Base-by-base conservation (phyloP, 2,888 invertebrate genomes). In the Perdita meconis region DNA sequence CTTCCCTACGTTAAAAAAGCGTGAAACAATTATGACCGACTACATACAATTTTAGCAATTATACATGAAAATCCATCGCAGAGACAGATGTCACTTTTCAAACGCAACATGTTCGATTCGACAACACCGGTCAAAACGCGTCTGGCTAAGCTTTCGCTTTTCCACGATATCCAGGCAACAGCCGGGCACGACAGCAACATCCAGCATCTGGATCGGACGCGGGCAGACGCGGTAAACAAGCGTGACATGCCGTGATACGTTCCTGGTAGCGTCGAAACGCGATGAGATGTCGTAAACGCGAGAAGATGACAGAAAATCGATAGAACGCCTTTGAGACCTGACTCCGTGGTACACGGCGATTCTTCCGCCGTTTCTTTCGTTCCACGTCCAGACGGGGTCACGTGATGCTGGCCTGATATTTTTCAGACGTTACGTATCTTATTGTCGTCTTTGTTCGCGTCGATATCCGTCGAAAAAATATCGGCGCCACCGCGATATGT, bases 291-390 rank as follows among this genome's bases (percentile, higher is more conserved):
- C 91, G 92, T 92, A 91, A 92, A 91, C 86, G 89, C 85, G 86
- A 90, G 87, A 90, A 91, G 90, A 89, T 91, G 92, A 92, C 92
- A 89, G 91, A 86, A 89, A 92, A 91, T 92, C 92, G 86, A 92
- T 91, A 78, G 60, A 74, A 50, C 76, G 30, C 68, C 75, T 76
- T 75, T 30, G 56, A 57, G 61, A 16, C 38, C 12, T 19, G 63
- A 36, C 34, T n/a, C 26, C 56, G 26, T 42, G 16, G 38, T 50
- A 19, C 42, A 22, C 22, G 40, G 12, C 47, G 53, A 60, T 57
- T 73, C 82, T 72, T 78, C 40, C 10, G 13, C 10, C 51, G 34
- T 82, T 85, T 85, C 84, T 86, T 83, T 82, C 57, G 13, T 42
- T 40, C 40, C 10, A 10, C 13, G 10, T n/a, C 26, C 38, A 34